phyloP scores from a whole-genome alignment of 2,888 invertebrate genomes.

The Autographa pulchrina region DNA sequence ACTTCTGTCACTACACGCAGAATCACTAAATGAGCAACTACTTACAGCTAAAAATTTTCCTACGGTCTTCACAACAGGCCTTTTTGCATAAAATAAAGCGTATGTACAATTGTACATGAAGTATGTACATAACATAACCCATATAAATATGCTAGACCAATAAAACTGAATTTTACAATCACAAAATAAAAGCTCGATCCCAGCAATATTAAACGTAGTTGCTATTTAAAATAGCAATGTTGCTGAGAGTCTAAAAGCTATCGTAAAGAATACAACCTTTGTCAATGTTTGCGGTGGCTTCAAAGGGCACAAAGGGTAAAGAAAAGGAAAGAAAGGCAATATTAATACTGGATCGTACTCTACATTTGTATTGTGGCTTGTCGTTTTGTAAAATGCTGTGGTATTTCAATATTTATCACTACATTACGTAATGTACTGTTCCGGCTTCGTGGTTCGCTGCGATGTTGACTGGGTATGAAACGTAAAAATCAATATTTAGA shows the following conservation, averaged over 20 bases:
- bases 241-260: constrained; percentile 1
- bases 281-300: background rate
- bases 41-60: no score
- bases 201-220: background rate
- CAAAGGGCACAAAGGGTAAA: background rate
- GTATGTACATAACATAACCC: no score
- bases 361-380: background rate
- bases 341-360: background rate
- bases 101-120: no score
- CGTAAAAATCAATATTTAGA: no score
- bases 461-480: no score
- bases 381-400: background rate
- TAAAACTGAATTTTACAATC: background rate
- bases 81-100: no score
- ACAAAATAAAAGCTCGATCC: background rate
- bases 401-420: constrained; percentile 7
- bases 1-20: no score
- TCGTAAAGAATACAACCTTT: constrained; percentile 4
- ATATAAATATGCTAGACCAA: background rate
- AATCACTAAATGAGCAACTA: no score
- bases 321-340: background rate
- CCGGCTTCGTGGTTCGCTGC: background rate
- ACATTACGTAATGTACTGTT: constrained; percentile 1
- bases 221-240: background rate
- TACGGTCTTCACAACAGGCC: no score